Conservation (phyloP, 2,113 vertebrate species). For the Chauna torquata region DNA sequence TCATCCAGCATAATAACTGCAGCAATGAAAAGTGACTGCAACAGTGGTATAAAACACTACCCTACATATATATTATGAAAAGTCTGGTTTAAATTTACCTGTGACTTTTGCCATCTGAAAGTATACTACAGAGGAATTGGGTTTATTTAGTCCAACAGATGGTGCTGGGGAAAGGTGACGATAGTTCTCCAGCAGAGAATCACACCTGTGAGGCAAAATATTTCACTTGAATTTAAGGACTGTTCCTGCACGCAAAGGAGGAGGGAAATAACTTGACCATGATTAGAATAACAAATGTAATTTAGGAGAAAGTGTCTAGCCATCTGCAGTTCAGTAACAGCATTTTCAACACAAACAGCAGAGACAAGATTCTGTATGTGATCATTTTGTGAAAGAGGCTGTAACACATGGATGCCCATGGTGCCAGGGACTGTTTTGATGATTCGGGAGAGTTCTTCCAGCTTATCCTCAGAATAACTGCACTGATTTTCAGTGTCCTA, state of each 20-base stretch:
- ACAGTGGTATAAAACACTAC: not conserved
- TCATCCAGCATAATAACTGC: not conserved
- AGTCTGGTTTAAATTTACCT: not conserved
- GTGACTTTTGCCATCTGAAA: not conserved
- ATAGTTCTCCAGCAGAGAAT: not conserved
- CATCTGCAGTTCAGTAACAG: not conserved
- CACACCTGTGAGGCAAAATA: not conserved
- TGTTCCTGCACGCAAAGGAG: not conserved
- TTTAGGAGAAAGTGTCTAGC: not conserved
- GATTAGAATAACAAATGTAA: not conserved
- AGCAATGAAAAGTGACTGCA: not conserved
- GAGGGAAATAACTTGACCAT: not conserved
- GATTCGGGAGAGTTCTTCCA: not conserved
- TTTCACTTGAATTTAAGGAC: not conserved
- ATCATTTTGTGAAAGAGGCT: not conserved
- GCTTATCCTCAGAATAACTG: not conserved
- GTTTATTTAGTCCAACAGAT: not conserved
- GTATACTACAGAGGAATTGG: not conserved
- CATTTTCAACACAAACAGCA: not conserved
- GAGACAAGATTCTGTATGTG: not conserved
- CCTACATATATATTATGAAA: not conserved
- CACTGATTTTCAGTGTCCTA: not conserved
- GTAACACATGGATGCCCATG: not conserved
- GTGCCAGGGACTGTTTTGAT: not conserved
- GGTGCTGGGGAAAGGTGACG: not conserved